These are phyloP conservation scores for Beroe ovata DNA, from an alignment of 37 sponge, comb jelly and placozoan genomes.

Conservation along the genomic window DNA sequence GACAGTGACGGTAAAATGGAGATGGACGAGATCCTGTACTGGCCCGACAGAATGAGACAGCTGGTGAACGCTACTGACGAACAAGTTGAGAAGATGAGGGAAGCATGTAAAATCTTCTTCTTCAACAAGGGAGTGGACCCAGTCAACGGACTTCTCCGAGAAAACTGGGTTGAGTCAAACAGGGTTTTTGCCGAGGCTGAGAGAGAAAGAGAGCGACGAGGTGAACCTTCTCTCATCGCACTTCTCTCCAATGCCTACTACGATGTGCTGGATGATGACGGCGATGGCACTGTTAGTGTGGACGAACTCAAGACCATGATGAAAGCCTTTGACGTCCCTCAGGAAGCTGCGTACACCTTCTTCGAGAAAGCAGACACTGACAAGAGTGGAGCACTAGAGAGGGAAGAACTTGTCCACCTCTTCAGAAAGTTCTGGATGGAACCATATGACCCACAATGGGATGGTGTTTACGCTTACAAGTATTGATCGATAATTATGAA, in stretches of 20 bases:
- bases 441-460: slow-evolving; percentile 43
- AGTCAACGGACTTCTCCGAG: slow-evolving; percentile 4
- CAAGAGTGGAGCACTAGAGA: slow-evolving; percentile 2
- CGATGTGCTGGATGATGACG: slow-evolving; percentile 57
- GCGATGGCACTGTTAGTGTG: slow-evolving; percentile 46
- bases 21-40: slow-evolving; percentile 53
- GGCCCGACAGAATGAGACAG: slow-evolving; percentile 65
- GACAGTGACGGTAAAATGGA: slow-evolving; percentile 49
- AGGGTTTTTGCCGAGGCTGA: slow-evolving; percentile 47
- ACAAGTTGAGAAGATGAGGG: slow-evolving; percentile 48
- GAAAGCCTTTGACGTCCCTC: slow-evolving; percentile 52
- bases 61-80: slow-evolving; percentile 58
- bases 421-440: slow-evolving; percentile 66
- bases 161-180: slow-evolving; percentile 42
- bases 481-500: too few species aligned
- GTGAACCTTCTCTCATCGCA: slow-evolving; percentile 13
- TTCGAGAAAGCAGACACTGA: slow-evolving; percentile 39
- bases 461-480: slow-evolving; percentile 48
- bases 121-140: slow-evolving; percentile 48
- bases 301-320: slow-evolving; percentile 50
- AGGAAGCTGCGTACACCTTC: slow-evolving; percentile 56
- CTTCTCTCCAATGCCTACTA: slow-evolving; percentile 51
- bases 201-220: slow-evolving; percentile 58
- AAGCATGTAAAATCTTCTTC: slow-evolving; percentile 7
- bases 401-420: slow-evolving; percentile 40